Evolutionary conservation across 2,797 vertebrate species (phyloP), one percentile per base, ranked within the genome.

Genomic region (Rousettus madagascariensis): DNA sequence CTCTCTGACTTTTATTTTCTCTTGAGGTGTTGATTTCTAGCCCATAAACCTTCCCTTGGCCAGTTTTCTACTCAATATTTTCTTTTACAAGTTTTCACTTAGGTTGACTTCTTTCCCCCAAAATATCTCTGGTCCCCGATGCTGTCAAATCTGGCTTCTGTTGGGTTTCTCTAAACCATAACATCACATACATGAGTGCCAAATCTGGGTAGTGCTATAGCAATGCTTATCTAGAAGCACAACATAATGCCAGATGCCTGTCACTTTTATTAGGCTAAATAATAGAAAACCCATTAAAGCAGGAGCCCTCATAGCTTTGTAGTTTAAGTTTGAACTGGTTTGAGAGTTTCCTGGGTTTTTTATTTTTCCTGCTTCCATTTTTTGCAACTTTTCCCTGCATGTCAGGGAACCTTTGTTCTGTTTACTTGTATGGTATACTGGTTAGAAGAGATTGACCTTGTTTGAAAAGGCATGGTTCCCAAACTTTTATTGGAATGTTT

Each of bases 121-220:
- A 61, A 89, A 30, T 49, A 77, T 91, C 86, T 84, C 12, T 0
- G 16, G 13, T 8, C 33, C 53, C 28, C 90, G 63, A n/a, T 77
- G 28, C 84, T 90, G 24, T 93, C 82, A 93, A 95, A 78, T 86
- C 95, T 96, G 69, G 36, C 38, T 90, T 93, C 86, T 96, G 69
- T 53, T 93, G 84, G 78, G 63, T 90, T 95, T 87, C 93, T 95
- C 86, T 71, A 95, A 95, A 28, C 41, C 83, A 13, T 20, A 38
- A 79, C 86, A 41, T 49, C 68, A 83, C 82, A 43, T 24, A n/a
- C 15, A 26, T 41, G 49, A 51, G 24, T 92, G 82, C 28, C 57
- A 96, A 72, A 61, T 90, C 86, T 80, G 33, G 55, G 13, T 30
- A 79, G 55, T 66, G 38, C 12, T 68, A 12, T 69, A 69, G 22